Percentiles rank a stretch among this genome's conserved stretches.
Conservation (phyloP, 1,140 invertebrate genomes). For the Potamilus streckersoni region DNA sequence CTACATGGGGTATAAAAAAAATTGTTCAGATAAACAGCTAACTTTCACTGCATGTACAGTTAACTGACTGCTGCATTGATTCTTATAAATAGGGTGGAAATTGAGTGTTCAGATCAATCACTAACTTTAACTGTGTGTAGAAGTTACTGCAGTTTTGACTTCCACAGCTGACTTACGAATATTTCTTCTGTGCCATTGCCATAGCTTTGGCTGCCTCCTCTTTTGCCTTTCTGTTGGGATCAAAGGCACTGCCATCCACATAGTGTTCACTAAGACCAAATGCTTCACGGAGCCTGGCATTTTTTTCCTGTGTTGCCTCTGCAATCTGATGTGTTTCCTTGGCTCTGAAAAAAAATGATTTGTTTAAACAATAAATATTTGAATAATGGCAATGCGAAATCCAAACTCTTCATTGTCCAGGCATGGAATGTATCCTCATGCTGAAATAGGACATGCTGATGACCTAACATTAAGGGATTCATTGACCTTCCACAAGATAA, state of each 20-base stretch:
- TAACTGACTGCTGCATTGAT: background rate
- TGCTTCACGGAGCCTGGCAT: conserved; percentile 89
- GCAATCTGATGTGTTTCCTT: conserved; percentile 96
- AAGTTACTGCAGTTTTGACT: background rate
- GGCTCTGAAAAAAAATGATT: conserved; percentile 75
- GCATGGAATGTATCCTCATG: no score
- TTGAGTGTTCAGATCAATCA: background rate
- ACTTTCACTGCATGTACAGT: background rate
- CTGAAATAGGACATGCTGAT: no score
- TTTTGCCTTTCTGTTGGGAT: conserved; percentile 84
- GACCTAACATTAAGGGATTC: no score
- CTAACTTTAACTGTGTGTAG: background rate
- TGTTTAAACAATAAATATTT: background rate
- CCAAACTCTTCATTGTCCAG: background rate
- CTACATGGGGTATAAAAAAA: background rate
- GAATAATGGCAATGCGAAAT: background rate
- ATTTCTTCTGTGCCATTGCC: conserved; percentile 68
- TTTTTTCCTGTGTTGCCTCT: conserved; percentile 96
- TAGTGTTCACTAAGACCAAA: conserved; percentile 95
- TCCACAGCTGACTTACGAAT: conserved; percentile 42
- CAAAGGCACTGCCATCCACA: conserved; percentile 93
- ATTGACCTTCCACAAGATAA: no score
- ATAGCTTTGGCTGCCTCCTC: conserved; percentile 75
- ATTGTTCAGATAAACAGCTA: background rate
- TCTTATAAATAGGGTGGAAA: background rate